Evolutionary conservation across 2,797 vertebrate species (phyloP), one percentile per base, ranked within the genome.

Genomic region (Microchirus variegatus): DNA sequence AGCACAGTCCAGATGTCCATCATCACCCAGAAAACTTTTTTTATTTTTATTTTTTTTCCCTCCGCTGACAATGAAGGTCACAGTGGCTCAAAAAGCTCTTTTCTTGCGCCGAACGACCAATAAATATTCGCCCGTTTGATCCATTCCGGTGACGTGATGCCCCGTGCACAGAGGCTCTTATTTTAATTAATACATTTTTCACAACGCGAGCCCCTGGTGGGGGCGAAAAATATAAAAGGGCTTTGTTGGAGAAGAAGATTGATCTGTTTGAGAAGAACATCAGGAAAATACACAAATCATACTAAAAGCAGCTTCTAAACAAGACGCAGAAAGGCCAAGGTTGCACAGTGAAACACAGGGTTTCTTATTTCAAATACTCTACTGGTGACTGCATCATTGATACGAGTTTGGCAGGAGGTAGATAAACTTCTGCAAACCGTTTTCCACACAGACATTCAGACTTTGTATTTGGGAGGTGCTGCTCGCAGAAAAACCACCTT

Each of bases 101-200:
- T 62, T 63, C 53, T 40, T 40, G 59, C 0, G 8, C 13, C 10
- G 56, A 19, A 48, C 37, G 46, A 47, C 73, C 80, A 80, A 89
- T 92, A 92, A 92, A 93, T 92, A 86, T 86, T 67, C n/a, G n/a
- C 50, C 49, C 44, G 73, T 89, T 77, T 81, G 88, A 87, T 87
- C 74, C 22, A 54, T 83, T 83, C 78, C 57, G 69, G 86, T 90
- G 90, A 89, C 63, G 76, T 26, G 56, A 78, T 66, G 59, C 77
- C 79, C 40, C 53, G 60, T 53, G 60, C 53, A 56, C n/a, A n/a
- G n/a, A 75, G 77, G 90, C 92, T 92, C 81, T 93, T 87, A 92
- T 90, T 78, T 65, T 92, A 93, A 93, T 93, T 88, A 91, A 90
- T 87, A 85, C 77, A 89, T 90, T 86, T 83, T 90, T 90, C 87